These are phyloP conservation scores for Sceloporus tristichus DNA, from an alignment of 2,113 vertebrate genomes.

Conservation along the genomic window DNA sequence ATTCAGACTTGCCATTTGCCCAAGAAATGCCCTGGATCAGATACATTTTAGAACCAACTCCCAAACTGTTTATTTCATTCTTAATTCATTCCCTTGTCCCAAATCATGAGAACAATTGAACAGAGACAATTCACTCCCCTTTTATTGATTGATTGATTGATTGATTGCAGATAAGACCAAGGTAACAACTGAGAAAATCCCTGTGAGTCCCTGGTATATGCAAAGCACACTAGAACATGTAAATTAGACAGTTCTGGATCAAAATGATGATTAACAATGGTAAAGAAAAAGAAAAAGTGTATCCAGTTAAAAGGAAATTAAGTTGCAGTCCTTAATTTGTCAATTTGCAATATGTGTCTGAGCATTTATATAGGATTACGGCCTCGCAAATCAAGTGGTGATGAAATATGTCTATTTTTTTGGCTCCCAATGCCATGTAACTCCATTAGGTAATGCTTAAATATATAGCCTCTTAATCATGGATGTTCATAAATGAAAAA, in stretches of 20 bases:
- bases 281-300: slow-evolving; percentile 31
- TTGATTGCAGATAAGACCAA: slow-evolving; percentile 19
- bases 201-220: slow-evolving; percentile 5
- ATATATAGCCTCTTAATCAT: slow-evolving; percentile 71
- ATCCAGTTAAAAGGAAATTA: slow-evolving; percentile 58
- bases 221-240: slow-evolving; percentile 30
- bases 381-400: slow-evolving; percentile 54
- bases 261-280: slow-evolving; percentile 21
- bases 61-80: background rate
- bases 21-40: background rate
- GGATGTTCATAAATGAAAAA: slow-evolving; percentile 72
- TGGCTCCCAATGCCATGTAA: slow-evolving; percentile 49
- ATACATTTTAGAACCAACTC: background rate
- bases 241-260: background rate
- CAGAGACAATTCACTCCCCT: slow-evolving; percentile 23
- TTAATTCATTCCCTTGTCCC: background rate
- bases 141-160: slow-evolving; percentile 19
- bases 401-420: slow-evolving; percentile 52
- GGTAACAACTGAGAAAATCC: slow-evolving; percentile 25
- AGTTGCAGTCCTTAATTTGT: slow-evolving; percentile 56
- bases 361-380: slow-evolving; percentile 58
- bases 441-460: slow-evolving; percentile 68
- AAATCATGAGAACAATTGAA: background rate
- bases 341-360: slow-evolving; percentile 56
- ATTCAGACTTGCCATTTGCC: background rate